A percentile compares a stretch with the other conserved stretches of the same genome.
phyloP scores from a whole-genome alignment of 2,888 invertebrate species.

The Adineta ricciae region DNA sequence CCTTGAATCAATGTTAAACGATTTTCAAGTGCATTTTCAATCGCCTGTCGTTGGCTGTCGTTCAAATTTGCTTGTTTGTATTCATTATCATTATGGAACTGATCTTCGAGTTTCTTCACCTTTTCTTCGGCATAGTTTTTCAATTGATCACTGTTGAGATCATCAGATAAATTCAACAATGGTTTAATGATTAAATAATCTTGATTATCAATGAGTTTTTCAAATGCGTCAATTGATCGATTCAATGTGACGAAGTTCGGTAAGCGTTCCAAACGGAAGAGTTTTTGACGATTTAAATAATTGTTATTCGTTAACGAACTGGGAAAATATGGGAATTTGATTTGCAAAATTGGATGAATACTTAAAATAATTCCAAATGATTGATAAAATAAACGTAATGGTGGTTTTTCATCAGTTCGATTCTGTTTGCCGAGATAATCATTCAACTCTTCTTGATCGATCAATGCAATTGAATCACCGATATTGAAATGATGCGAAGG shows the following conservation, averaged over 20 bases:
- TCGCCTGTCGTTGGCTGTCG: neutral
- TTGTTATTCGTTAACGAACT: neutral
- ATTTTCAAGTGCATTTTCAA: neutral
- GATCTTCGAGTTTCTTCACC: neutral
- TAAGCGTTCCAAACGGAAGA: neutral
- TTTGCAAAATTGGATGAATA: neutral
- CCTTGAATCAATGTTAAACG: neutral
- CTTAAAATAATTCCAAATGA: neutral
- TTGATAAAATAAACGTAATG: neutral
- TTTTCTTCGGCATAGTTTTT: neutral
- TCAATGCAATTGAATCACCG: neutral
- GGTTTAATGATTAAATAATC: neutral
- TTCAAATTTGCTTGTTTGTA: neutral
- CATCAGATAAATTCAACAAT: neutral
- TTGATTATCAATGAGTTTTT: neutral
- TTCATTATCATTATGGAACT: neutral
- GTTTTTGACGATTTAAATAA: neutral
- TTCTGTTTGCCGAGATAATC: neutral
- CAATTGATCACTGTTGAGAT: neutral
- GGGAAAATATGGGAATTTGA: neutral
- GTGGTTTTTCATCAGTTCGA: neutral
- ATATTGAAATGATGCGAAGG: neutral
- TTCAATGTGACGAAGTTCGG: neutral
- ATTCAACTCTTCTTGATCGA: neutral
- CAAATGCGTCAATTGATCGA: neutral